Percentiles rank a stretch among this genome's conserved stretches.
Conservation (phyloP, 2,888 invertebrate species). For the Sipunculus nudus region DNA sequence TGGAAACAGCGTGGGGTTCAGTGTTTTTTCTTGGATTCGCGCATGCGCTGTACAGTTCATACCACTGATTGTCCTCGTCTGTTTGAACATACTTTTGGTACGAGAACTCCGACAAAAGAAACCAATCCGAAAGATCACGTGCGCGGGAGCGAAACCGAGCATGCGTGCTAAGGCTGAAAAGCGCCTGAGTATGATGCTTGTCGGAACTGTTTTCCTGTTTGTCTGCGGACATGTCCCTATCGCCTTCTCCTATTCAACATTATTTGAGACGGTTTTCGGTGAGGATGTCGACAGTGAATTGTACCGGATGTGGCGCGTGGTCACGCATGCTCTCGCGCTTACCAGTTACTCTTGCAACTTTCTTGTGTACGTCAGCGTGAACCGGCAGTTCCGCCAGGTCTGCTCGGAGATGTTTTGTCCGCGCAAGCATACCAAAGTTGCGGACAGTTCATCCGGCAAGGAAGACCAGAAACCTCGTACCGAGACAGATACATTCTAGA, state of each 20-base stretch:
- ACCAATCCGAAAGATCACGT: constrained; percentile 1
- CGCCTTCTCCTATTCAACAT: constrained; percentile 12
- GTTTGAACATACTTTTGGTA: constrained; percentile 14
- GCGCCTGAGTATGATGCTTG: constrained; percentile 16
- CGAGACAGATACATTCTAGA: too few relatives aligned
- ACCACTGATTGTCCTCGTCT: constrained; percentile 12
- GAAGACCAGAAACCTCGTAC: too few relatives aligned
- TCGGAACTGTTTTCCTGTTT: constrained; percentile 22
- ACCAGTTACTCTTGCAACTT: constrained; percentile 18
- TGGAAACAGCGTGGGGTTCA: constrained; percentile 7
- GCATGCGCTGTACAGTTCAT: constrained; percentile 22
- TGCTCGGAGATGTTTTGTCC: too few relatives aligned
- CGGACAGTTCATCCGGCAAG: too few relatives aligned
- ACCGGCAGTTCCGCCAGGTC: constrained; percentile 16
- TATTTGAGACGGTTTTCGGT: constrained; percentile 15
- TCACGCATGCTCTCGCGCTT: constrained; percentile 10
- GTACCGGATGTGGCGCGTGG: constrained; percentile 4
- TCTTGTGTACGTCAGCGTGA: constrained; percentile 17
- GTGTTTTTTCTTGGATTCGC: constrained; percentile 18
- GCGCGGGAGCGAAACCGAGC: too few relatives aligned
- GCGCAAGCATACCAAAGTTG: too few relatives aligned
- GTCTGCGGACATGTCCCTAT: constrained; percentile 16
- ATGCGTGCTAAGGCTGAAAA: constrained; percentile 10
- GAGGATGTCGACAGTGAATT: neutral
- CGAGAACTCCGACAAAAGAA: neutral